Base-by-base conservation (phyloP, 2,888 invertebrate species). In the Tuta absoluta region DNA sequence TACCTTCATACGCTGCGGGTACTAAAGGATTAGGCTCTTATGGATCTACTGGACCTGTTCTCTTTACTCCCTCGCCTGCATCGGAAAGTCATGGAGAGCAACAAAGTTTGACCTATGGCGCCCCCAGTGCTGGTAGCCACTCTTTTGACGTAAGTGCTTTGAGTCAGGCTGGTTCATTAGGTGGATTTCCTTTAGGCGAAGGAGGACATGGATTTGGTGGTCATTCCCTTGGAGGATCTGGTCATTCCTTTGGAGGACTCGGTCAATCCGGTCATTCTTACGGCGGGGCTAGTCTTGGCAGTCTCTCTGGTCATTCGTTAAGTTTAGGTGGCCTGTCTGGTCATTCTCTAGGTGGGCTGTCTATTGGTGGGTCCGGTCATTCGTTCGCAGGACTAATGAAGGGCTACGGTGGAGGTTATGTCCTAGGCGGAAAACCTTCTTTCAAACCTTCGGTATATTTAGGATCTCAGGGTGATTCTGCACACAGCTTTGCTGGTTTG, bases 371-470 rank as follows among this genome's bases (percentile, higher is more conserved):
- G 17, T 63, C 61, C 33, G 56, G 56, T 33, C 66, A 69, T 38
- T 73, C 68, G 14, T 33, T 65, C 2, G 66, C 63, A 19, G 65
- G 65, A 10, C 41, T 62, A 10, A 10, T 62, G 17, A 62, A 62
- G 14, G 14, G 37, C n/a, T 74, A 82, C 62, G 75, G 80, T 28
- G 76, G 76, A 23, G 73, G 77, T 45, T 88, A 86, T 65, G 73
- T 78, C 63, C 72, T 78, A 17, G 83, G 86, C 11, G 79, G 85
- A 28, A 89, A 89, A 74, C 71, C 77, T 53, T 78, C 87, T 24
- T 92, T 92, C 67, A 92, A 91, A 65, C 92, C 92, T 51, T 92
- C 92, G 12, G 82, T 87, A 59, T 92, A 80, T 74, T 72, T 92
- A 69, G 92, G 92, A 60, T 77, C 89, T 3, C 84, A 83, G 71